Conservation (phyloP, 2,113 vertebrate species). For the Edolisoma coerulescens region DNA sequence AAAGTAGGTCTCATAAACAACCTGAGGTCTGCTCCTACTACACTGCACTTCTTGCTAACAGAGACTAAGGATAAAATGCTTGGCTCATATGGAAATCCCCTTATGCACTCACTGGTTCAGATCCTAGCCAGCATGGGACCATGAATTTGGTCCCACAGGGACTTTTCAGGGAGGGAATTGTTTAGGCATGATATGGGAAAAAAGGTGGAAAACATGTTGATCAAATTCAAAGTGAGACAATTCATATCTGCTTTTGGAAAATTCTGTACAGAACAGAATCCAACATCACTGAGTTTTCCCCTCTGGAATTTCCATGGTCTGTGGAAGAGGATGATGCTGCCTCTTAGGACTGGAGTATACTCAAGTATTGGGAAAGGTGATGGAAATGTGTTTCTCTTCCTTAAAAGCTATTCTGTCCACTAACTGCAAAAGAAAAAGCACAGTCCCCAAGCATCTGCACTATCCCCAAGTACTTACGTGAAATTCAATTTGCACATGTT, state of each 20-base stretch:
- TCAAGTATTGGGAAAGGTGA: not conserved
- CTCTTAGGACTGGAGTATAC: not conserved
- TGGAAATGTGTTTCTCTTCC: not conserved
- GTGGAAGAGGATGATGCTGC: not conserved
- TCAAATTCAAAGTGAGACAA: not conserved
- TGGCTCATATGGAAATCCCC: not conserved
- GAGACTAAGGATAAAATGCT: not conserved
- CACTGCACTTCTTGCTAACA: not conserved
- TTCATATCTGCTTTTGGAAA: not conserved
- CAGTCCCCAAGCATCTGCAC: not conserved
- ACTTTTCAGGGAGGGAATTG: not conserved
- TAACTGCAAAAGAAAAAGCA: not conserved
- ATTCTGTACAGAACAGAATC: not conserved
- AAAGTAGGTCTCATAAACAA: not conserved
- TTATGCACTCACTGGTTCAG: not conserved
- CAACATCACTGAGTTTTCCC: not conserved
- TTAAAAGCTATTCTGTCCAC: not conserved
- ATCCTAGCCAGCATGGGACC: not conserved
- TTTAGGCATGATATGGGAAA: not conserved
- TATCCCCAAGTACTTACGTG: slow-evolving; percentile 81
- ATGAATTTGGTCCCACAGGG: not conserved
- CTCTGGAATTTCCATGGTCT: not conserved
- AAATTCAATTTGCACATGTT: slow-evolving; percentile 84
- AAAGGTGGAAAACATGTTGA: not conserved
- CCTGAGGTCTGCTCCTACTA: not conserved